phyloP scores from a whole-genome alignment of 2,113 vertebrate genomes.

The human region GRCh38 chr2:161089501-161090000 shows the following conservation, averaged over 20 bases:
- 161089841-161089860: neutral
- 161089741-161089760: neutral
- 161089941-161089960: constrained; percentile 75
- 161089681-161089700: neutral
- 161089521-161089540: constrained; percentile 14
- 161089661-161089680: neutral
- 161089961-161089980: constrained; percentile 68
- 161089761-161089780: neutral
- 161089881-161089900: constrained; percentile 65
- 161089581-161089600: constrained; percentile 31
- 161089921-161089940: constrained; percentile 68
- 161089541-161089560: neutral
- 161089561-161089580: constrained; percentile 48
- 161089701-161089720: neutral
- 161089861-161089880: constrained; percentile 39
- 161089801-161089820: neutral
- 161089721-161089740: neutral
- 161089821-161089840: constrained; percentile 34
- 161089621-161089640: neutral
- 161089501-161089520: constrained; percentile 34
- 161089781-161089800: constrained; percentile 18
- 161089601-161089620: neutral
- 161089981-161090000: constrained; percentile 70
- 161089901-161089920: constrained; percentile 70
- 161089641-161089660: constrained; percentile 18